Evolutionary conservation across 2,888 invertebrate genomes (phyloP).

Genomic region (Drosophila demipolita): DNA sequence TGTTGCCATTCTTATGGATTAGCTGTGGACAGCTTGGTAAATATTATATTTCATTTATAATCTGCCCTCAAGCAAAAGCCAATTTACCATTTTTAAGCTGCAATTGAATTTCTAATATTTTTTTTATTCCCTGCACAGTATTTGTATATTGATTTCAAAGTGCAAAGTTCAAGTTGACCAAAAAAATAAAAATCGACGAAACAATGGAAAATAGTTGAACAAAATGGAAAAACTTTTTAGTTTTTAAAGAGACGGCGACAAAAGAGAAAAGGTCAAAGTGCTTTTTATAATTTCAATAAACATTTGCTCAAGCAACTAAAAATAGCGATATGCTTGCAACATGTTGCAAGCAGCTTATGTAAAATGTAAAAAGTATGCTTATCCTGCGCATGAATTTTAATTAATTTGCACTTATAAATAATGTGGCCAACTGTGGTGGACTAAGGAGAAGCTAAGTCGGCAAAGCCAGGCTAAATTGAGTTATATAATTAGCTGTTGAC

Average conservation of each 20-base stretch:
- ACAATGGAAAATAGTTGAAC: slow-evolving; percentile 24
- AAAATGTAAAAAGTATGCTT: not conserved
- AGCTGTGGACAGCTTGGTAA: not conserved
- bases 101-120: slow-evolving; percentile 11
- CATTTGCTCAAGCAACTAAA: slow-evolving; percentile 15
- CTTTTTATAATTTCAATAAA: slow-evolving; percentile 23
- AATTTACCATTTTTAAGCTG: slow-evolving; percentile 1
- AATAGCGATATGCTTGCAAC: not conserved
- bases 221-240: slow-evolving; percentile 46
- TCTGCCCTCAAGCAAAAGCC: not conserved
- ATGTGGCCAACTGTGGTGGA: slow-evolving; percentile 7
- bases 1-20: not conserved
- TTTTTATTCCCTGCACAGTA: slow-evolving; percentile 9
- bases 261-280: slow-evolving; percentile 37
- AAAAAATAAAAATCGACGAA: not conserved
- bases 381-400: slow-evolving; percentile 50
- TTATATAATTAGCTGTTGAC: slow-evolving; percentile 69
- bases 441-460: not conserved
- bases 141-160: slow-evolving; percentile 27
- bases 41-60: not conserved
- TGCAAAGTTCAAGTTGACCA: not conserved
- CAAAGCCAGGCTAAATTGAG: slow-evolving; percentile 57
- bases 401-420: slow-evolving; percentile 70
- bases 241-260: slow-evolving; percentile 40
- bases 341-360: not conserved